Percentiles rank a stretch among this genome's conserved stretches.
These are phyloP conservation scores for Parochlus steinenii DNA, from an alignment of 2,888 invertebrate species.

Conservation along the genomic window DNA sequence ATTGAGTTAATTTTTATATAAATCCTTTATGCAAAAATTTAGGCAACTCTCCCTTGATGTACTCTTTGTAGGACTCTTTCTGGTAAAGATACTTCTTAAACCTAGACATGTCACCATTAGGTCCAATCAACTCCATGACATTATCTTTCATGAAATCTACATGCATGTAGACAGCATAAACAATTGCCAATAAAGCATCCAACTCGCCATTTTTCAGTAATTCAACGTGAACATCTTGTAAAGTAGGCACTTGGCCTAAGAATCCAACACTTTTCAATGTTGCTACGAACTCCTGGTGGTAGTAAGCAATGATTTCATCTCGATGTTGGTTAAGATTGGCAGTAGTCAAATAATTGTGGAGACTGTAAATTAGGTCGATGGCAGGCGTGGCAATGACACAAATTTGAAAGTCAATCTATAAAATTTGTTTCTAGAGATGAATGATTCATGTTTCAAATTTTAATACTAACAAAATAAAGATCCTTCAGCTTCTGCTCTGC, in stretches of 20 bases:
- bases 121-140: too few relatives aligned
- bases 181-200: conserved; percentile 1
- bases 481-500: not conserved
- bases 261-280: not conserved
- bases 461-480: conserved; percentile 2
- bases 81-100: too few relatives aligned
- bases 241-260: not conserved
- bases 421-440: too few relatives aligned
- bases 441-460: too few relatives aligned
- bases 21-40: too few relatives aligned
- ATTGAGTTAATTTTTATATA: too few relatives aligned
- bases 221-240: not conserved
- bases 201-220: not conserved
- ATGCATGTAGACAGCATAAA: not conserved
- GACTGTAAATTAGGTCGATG: not conserved
- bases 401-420: conserved; percentile 6
- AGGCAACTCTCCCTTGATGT: too few relatives aligned
- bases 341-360: not conserved
- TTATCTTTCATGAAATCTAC: not conserved
- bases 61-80: too few relatives aligned
- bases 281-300: not conserved
- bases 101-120: too few relatives aligned
- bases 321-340: not conserved
- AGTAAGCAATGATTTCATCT: conserved; percentile 1
- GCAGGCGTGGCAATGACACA: not conserved